Evolutionary conservation across 2,888 invertebrate species (phyloP).

Genomic region (Cryptocephalus primarius): DNA sequence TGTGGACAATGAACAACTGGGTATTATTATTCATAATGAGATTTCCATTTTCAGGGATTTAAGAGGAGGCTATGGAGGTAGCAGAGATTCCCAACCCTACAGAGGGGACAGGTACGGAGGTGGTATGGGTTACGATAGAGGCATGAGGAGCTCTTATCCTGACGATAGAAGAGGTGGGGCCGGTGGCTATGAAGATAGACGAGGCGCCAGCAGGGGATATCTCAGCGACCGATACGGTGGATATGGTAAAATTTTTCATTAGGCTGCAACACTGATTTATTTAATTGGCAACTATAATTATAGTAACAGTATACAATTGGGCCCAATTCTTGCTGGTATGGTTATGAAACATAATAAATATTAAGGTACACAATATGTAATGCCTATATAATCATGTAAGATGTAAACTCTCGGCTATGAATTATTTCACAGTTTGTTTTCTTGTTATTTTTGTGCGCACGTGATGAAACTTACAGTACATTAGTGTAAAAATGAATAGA

Average conservation of each 20-base stretch:
- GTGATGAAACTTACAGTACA: no score
- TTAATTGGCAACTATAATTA: not conserved
- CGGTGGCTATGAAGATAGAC: constrained; percentile 9
- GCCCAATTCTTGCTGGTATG: no score
- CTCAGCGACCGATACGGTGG: constrained; percentile 2
- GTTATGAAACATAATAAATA: no score
- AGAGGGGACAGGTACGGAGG: constrained; percentile 8
- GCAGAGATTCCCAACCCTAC: constrained; percentile 13
- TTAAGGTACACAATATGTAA: no score
- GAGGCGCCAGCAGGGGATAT: constrained; percentile 4
- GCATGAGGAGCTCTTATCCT: constrained; percentile 1
- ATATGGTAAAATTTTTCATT: not conserved
- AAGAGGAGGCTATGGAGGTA: constrained; percentile 16
- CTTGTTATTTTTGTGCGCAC: no score
- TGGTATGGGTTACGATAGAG: constrained; percentile 7
- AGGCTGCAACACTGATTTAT: no score
- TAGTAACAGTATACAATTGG: no score
- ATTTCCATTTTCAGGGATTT: constrained; percentile 13
- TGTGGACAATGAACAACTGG: no score
- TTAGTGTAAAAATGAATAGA: no score
- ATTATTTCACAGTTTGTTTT: no score
- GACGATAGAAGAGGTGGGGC: constrained; percentile 14
- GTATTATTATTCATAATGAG: constrained; percentile 2
- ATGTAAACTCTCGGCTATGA: no score
- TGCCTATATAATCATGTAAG: no score